Base-by-base conservation (phyloP, 2,797 vertebrate genomes). In the Pangasius djambal region DNA sequence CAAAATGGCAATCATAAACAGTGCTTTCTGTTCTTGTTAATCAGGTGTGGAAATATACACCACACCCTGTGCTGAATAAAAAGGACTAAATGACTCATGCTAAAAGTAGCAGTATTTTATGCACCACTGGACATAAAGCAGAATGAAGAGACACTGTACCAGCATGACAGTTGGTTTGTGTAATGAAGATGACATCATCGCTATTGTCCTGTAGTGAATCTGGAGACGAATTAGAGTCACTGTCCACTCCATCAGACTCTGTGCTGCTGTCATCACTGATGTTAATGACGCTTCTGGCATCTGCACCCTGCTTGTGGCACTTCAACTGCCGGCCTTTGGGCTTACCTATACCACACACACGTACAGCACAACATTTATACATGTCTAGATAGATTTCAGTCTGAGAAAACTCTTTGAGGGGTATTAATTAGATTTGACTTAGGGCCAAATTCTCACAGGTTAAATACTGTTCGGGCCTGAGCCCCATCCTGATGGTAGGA, bases 221-320 rank as follows among this genome's bases (percentile, higher is more conserved):
- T 0, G 98, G 98, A 4, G 99, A 99, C 15, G 98, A 99, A 95
- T 98, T 98, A 93, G 97, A 97, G 93, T 99, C 98, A 0, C 98
- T 99, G 92, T 99, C 98, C 89, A 98, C 94, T 87, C 96, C 97
- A 0, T 99, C 99, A 0, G 98, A 98, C 89, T 99, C 98, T 0
- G 97, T 98, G 91, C 98, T 99, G 95, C 97, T 99, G 95, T 98
- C 98, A 0, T 99, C 98, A 0, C 98, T 99, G 94, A 99, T 98
- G 92, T 97, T 98, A 93, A 98, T 98, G 89, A 98, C 94, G 0
- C 95, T 95, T 0, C 69, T 44, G 0, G 57, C 93, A 87, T 99
- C 98, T 28, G 94, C 93, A 0, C 89, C 75, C 61, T 94, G 95
- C 91, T 97, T 96, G 15, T 95, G 91, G 1, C 92, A 93, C 92